Percentiles rank a stretch among this genome's conserved stretches.
These are phyloP conservation scores for Scatophagus argus DNA, from an alignment of 2,113 vertebrate species.

Conservation along the genomic window DNA sequence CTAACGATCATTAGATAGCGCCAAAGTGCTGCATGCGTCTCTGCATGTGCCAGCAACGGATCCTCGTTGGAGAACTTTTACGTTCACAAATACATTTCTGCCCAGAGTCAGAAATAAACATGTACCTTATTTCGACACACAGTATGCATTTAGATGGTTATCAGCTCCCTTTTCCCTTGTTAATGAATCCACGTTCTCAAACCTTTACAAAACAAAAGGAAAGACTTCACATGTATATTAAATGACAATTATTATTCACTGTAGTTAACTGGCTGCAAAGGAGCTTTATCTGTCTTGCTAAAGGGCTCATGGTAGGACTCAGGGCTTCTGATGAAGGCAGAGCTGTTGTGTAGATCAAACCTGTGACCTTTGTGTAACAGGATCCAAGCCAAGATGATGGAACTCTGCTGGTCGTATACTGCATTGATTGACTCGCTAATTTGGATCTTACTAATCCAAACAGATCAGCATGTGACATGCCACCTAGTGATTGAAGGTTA, in stretches of 20 bases:
- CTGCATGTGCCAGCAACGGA: neutral
- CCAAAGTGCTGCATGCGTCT: constrained; percentile 1
- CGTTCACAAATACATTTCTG: no score
- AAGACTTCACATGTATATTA: no score
- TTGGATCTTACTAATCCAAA: constrained; percentile 59
- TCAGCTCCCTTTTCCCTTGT: no score
- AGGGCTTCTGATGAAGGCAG: constrained; percentile 8
- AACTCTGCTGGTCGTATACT: constrained; percentile 30
- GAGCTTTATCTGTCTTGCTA: neutral
- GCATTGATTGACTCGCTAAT: constrained; percentile 41
- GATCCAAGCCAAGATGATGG: constrained; percentile 4
- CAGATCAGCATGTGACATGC: constrained; percentile 46
- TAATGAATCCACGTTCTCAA: no score
- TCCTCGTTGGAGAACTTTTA: neutral
- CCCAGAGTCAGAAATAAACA: no score
- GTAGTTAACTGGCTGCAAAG: neutral
- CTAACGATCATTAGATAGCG: constrained; percentile 39
- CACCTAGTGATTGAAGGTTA: constrained; percentile 26
- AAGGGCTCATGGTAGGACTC: neutral
- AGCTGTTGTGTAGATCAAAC: neutral
- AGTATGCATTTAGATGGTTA: no score
- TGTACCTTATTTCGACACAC: no score
- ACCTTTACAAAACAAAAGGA: no score
- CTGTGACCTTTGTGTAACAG: constrained; percentile 35
- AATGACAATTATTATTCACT: no score